A percentile compares a stretch with the other conserved stretches of the same genome.
Evolutionary conservation across 2,797 vertebrate species (phyloP).

Genomic region (Myripristis murdjan): DNA sequence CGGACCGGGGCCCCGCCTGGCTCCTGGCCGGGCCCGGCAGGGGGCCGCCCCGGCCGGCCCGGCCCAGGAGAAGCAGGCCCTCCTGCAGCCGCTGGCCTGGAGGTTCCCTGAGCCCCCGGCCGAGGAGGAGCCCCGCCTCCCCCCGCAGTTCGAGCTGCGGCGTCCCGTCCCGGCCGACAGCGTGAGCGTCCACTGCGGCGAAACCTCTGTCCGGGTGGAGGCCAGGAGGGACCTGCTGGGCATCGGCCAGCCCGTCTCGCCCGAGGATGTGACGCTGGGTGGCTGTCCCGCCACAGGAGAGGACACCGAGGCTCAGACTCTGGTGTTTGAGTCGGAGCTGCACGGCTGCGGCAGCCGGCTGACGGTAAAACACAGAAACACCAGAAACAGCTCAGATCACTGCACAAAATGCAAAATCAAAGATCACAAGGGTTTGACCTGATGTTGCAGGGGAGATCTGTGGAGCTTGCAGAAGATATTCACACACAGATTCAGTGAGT

Average conservation of each 20-base stretch:
- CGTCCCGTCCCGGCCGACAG: slow-evolving; percentile 2
- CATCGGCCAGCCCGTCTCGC: slow-evolving; percentile 48
- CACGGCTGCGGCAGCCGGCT: slow-evolving; percentile 71
- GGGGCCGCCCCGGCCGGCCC: not conserved
- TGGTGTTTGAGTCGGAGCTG: slow-evolving; percentile 73
- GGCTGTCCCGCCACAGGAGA: slow-evolving; percentile 56
- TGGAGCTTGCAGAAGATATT: too few species aligned
- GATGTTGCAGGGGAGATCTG: too few species aligned
- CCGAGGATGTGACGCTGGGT: slow-evolving; percentile 63
- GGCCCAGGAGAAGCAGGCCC: slow-evolving; percentile 49
- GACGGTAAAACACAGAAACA: too few species aligned
- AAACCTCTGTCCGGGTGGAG: slow-evolving; percentile 58
- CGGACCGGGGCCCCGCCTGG: too few species aligned
- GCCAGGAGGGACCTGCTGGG: slow-evolving; percentile 74
- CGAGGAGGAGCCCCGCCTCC: slow-evolving; percentile 9
- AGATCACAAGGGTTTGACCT: too few species aligned
- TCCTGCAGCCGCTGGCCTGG: slow-evolving; percentile 42
- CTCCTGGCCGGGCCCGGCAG: too few species aligned
- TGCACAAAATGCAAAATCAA: too few species aligned
- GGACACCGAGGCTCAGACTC: slow-evolving; percentile 16
- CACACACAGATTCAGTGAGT: too few species aligned
- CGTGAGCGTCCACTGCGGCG: slow-evolving; percentile 55
- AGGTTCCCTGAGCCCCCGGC: slow-evolving; percentile 36
- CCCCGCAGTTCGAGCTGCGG: slow-evolving; percentile 41
- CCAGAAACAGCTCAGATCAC: too few species aligned